A percentile compares a stretch with the other conserved stretches of the same genome.
phyloP scores from a whole-genome alignment of 2,113 vertebrate genomes.

The Zosterops hypoxanthus region DNA sequence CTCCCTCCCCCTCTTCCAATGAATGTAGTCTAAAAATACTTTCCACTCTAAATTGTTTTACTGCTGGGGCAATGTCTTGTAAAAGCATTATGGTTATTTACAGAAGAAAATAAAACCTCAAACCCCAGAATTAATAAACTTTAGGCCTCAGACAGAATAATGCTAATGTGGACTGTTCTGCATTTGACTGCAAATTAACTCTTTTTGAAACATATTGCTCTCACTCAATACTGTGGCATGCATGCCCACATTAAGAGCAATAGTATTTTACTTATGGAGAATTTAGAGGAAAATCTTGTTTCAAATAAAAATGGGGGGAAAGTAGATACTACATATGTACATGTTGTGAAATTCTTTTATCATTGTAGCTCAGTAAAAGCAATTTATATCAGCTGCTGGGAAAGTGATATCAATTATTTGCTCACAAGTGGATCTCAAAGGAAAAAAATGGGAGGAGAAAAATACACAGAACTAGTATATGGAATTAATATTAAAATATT shows the following conservation, averaged over 20 bases:
- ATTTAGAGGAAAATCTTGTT: not conserved
- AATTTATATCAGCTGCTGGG: conserved; percentile 17
- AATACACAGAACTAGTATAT: not conserved
- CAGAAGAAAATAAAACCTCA: conserved; percentile 11
- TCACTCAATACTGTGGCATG: not conserved
- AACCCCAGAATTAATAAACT: not conserved
- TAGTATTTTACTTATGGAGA: not conserved
- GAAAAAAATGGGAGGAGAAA: not conserved
- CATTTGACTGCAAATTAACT: not conserved
- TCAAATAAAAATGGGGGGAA: not conserved
- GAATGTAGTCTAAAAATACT: conserved; percentile 73
- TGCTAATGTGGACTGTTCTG: not conserved
- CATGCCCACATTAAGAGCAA: not conserved
- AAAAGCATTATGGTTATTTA: not conserved
- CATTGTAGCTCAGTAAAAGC: not conserved
- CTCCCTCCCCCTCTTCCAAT: conserved; percentile 68
- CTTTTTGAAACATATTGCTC: not conserved
- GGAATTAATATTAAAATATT: not conserved
- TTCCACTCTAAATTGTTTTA: conserved; percentile 66
- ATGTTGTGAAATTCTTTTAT: conserved; percentile 19
- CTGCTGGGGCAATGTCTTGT: conserved; percentile 54
- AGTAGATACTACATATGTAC: not conserved
- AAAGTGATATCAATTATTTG: not conserved
- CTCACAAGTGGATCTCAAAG: not conserved
- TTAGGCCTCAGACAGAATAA: not conserved